Evolutionary conservation across 2,797 vertebrate genomes (phyloP).

Genomic region (Myotis planiceps): DNA sequence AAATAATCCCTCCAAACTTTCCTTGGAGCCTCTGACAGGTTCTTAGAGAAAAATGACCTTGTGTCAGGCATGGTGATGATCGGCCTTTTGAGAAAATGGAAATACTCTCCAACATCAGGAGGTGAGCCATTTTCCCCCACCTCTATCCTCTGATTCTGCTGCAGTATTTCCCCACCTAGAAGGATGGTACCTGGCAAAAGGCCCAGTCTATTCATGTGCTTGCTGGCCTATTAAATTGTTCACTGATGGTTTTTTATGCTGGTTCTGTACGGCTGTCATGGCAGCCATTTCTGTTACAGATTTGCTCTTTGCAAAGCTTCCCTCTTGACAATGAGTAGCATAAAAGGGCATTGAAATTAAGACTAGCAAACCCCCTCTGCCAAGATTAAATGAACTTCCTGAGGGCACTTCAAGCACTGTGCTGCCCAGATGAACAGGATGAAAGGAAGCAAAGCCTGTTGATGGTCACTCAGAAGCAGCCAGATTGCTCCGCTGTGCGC

Average conservation of each 20-base stretch:
- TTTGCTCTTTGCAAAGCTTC: neutral
- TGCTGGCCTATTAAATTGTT: slow-evolving; percentile 40
- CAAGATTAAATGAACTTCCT: slow-evolving; percentile 54
- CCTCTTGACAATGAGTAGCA: neutral
- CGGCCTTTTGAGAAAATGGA: neutral
- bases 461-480: slow-evolving; percentile 50
- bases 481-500: slow-evolving; percentile 32
- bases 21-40: neutral
- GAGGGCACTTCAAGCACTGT: slow-evolving; percentile 16
- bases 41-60: slow-evolving; percentile 26
- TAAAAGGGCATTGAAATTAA: slow-evolving; percentile 25
- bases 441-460: slow-evolving; percentile 57
- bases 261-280: neutral
- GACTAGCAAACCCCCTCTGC: neutral
- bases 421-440: slow-evolving; percentile 20
- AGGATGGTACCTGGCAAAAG: neutral
- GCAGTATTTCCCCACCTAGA: neutral
- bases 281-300: slow-evolving; percentile 35
- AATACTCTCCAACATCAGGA: neutral
- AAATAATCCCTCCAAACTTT: neutral
- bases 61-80: neutral
- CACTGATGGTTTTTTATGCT: slow-evolving; percentile 20
- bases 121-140: neutral
- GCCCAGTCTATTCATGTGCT: slow-evolving; percentile 48
- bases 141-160: neutral